Conservation (phyloP, 2,113 vertebrate genomes). For the Ariopsis seemanni region DNA sequence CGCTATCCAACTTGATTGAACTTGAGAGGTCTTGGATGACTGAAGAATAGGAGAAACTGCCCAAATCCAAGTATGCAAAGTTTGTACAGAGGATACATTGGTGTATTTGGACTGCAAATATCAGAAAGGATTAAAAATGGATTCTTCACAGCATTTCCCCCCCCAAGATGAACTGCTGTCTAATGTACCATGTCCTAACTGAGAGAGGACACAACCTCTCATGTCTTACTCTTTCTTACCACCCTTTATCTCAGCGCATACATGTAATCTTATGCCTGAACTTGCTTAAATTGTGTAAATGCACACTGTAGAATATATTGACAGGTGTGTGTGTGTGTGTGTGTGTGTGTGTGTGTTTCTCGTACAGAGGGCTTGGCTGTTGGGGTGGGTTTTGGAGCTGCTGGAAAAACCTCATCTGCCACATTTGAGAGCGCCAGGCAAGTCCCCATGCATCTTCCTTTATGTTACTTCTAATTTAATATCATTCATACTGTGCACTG, state of each 20-base stretch:
- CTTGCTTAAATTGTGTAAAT: not conserved
- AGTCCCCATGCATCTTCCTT: slow-evolving; percentile 43
- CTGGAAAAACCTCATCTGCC: slow-evolving; percentile 85
- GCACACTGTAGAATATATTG: not conserved
- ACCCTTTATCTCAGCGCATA: not conserved
- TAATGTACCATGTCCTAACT: not conserved
- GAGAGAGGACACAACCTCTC: not conserved
- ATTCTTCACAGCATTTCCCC: not conserved
- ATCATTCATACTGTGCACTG: not conserved
- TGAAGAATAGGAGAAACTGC: not conserved
- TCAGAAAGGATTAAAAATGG: not conserved
- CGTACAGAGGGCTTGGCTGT: slow-evolving; percentile 94
- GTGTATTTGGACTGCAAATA: not conserved
- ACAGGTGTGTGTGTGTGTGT: not conserved
- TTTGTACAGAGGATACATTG: not conserved
- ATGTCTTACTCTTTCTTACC: not conserved
- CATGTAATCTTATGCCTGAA: not conserved
- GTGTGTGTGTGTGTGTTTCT: not conserved
- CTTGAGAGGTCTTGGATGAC: not conserved
- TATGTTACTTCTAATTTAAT: not conserved
- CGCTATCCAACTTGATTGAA: not conserved
- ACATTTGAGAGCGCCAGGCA: slow-evolving; percentile 95
- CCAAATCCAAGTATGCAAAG: not conserved
- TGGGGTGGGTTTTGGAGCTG: slow-evolving; percentile 90
- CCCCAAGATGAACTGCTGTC: not conserved